These are phyloP conservation scores for Athalia rosae DNA, from an alignment of 2,888 invertebrate genomes.

Conservation along the genomic window DNA sequence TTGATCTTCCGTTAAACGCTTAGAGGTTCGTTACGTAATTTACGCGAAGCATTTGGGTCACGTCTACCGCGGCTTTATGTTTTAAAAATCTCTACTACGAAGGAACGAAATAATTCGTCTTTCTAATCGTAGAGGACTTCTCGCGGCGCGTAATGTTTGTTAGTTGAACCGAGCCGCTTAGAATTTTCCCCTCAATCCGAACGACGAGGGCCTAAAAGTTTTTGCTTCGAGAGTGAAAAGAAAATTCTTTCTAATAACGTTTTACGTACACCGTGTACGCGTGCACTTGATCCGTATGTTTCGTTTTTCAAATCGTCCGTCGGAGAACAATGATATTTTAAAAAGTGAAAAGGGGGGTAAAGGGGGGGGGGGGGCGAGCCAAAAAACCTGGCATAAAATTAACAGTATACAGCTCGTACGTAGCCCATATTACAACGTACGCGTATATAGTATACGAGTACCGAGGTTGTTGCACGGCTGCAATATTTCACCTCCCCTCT, in stretches of 20 bases:
- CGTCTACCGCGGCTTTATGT: not conserved
- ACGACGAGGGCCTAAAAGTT: not conserved
- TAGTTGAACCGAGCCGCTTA: not conserved
- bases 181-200: not conserved
- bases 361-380: slow-evolving; percentile 48
- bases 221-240: slow-evolving; percentile 10
- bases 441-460: slow-evolving; percentile 15
- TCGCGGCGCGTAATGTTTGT: too few relatives aligned
- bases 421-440: not conserved
- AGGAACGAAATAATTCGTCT: too few relatives aligned
- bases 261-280: not conserved
- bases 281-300: slow-evolving; percentile 37
- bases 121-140: too few relatives aligned
- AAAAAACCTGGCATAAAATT: slow-evolving; percentile 70
- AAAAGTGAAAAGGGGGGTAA: not conserved
- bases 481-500: slow-evolving; percentile 67
- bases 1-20: not conserved
- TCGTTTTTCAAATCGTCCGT: slow-evolving; percentile 32
- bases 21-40: not conserved
- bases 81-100: too few relatives aligned
- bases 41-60: not conserved
- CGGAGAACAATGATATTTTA: slow-evolving; percentile 30
- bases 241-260: not conserved
- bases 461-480: slow-evolving; percentile 62
- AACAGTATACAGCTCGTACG: slow-evolving; percentile 68